Conservation (phyloP, 2,888 invertebrate species). For the Lasioglossum oenotherae region DNA sequence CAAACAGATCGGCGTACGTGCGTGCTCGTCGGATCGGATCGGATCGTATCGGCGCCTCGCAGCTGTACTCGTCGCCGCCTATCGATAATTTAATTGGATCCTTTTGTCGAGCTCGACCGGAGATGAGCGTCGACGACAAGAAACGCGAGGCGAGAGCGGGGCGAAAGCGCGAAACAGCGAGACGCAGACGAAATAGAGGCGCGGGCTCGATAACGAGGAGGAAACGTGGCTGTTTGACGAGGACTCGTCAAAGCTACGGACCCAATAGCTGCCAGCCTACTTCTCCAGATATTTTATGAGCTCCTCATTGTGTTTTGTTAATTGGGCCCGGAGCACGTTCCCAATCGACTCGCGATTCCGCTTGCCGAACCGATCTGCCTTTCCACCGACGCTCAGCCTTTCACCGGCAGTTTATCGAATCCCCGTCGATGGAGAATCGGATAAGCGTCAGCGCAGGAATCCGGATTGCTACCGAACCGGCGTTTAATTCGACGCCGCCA, state of each 20-base stretch:
- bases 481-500: slow-evolving; percentile 17
- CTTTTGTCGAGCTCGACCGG: slow-evolving; percentile 31
- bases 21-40: not conserved
- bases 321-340: slow-evolving; percentile 45
- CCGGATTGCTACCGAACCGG: slow-evolving; percentile 13
- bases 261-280: slow-evolving; percentile 27
- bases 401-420: slow-evolving; percentile 42
- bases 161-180: not conserved
- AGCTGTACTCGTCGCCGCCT: slow-evolving; percentile 1
- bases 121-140: not conserved
- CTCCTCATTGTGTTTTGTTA: slow-evolving; percentile 58
- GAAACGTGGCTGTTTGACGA: slow-evolving; percentile 5
- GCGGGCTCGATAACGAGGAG: slow-evolving; percentile 37
- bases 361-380: not conserved
- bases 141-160: not conserved
- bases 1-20: slow-evolving; percentile 28
- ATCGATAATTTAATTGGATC: slow-evolving; percentile 63
- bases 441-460: slow-evolving; percentile 32
- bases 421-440: slow-evolving; percentile 35
- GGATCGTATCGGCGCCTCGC: slow-evolving; percentile 2
- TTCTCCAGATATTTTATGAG: slow-evolving; percentile 33
- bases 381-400: slow-evolving; percentile 7
- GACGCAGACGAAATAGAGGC: not conserved
- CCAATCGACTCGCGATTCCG: not conserved
- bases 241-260: slow-evolving; percentile 42